A percentile compares a stretch with the other conserved stretches of the same genome.
These are phyloP conservation scores for Psittacula cyanocephala DNA, from an alignment of 2,113 vertebrate species.

Conservation along the genomic window DNA sequence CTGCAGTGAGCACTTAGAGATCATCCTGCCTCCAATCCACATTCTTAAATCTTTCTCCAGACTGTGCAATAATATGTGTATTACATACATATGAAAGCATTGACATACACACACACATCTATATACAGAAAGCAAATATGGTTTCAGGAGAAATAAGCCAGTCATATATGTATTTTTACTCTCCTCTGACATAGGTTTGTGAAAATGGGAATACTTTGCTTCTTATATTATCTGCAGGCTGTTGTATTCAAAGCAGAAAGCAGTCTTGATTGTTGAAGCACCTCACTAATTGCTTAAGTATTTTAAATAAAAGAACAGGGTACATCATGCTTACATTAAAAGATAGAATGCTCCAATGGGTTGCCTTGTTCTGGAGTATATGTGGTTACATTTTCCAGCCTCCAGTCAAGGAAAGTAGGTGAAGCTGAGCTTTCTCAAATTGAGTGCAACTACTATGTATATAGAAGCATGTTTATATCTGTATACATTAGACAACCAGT, in stretches of 20 bases:
- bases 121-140: neutral
- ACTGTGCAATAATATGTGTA: neutral
- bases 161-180: conserved; percentile 9
- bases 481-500: conserved; percentile 35
- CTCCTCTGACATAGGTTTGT: neutral
- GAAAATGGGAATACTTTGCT: conserved; percentile 5
- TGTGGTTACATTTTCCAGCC: conserved; percentile 56
- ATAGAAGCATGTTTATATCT: conserved; percentile 60
- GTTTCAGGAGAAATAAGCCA: neutral
- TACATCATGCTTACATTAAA: conserved; percentile 8
- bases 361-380: conserved; percentile 14
- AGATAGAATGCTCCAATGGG: conserved; percentile 9
- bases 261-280: neutral
- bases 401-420: conserved; percentile 37
- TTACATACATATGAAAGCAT: neutral
- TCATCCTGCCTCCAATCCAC: neutral
- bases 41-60: neutral
- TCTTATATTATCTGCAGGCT: neutral
- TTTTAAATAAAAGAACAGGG: conserved; percentile 23
- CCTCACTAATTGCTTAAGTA: neutral
- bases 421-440: conserved; percentile 59
- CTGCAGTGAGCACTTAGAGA: neutral
- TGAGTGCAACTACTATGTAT: conserved; percentile 16
- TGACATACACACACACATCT: neutral
- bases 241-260: conserved; percentile 40